Evolutionary conservation across 2,888 invertebrate species (phyloP), one percentile per base, ranked within the genome.

Genomic region (Caenorhabditis afra): DNA sequence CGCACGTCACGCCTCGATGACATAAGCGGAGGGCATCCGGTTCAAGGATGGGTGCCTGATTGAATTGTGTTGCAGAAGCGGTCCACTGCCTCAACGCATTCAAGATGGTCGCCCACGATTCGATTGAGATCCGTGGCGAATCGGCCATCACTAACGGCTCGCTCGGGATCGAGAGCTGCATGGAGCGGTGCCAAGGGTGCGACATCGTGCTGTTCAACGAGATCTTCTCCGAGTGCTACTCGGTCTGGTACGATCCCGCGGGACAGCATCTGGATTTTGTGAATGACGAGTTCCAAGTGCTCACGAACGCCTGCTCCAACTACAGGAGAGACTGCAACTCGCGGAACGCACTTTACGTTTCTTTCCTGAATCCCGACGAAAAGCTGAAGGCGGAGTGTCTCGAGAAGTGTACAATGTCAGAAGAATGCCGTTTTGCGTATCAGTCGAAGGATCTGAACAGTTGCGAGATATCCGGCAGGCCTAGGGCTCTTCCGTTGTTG

Each of bases 181-280:
- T 78, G 3, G 45, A 58, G 8, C 16, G 44, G 50, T 81, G 81
- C 41, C 20, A 35, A 14, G 59, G 66, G 16, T 81, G 81, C 23
- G 81, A 81, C 47, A 35, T 67, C n/a, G 70, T 81, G 1, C 29
- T 78, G 29, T 81, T 44, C 58, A 78, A 81, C 45, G 81, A 81
- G 57, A 52, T 57, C 35, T 78, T 70, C 58, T 57, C 59, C n/a
- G 78, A 81, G 23, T 81, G 81, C 22, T 81, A 67, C 39, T 37
- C 66, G 14, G 78, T 81, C 10, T 45, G 65, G 55, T 52, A 59
- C 41, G 73, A 74, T 49, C 70, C 70, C 3, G 20, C 65, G n/a
- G 75, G 75, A 37, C 78, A 78, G 45, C 39, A 53, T 0, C 47
- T 78, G 8, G 78, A 81, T 39, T 81, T 81, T 62, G 49, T 81